Conservation (phyloP, 2,888 invertebrate genomes). For the Leucophenga maculata region DNA sequence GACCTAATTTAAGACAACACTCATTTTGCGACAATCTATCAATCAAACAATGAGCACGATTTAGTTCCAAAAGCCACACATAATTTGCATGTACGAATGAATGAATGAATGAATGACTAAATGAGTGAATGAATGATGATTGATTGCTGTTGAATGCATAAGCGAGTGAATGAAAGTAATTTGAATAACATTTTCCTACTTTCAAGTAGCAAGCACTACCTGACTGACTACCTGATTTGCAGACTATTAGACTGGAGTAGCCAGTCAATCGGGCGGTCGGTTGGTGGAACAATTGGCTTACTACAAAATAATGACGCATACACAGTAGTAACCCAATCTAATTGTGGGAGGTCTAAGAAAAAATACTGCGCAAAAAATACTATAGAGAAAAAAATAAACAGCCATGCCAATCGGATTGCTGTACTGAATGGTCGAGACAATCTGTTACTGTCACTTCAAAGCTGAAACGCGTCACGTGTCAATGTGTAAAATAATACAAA, state of each 20-base stretch:
- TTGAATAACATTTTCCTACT: slow-evolving; percentile 50
- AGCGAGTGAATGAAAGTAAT: slow-evolving; percentile 53
- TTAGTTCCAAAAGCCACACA: neutral
- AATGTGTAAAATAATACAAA: too few relatives aligned
- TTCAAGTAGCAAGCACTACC: neutral
- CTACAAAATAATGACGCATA: neutral
- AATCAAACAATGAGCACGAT: too few relatives aligned
- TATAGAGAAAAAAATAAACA: too few relatives aligned
- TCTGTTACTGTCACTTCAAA: too few relatives aligned
- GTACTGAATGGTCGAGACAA: too few relatives aligned
- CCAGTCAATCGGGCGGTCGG: slow-evolving; percentile 31
- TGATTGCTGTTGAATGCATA: neutral
- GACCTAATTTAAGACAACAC: neutral
- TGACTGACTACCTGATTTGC: neutral
- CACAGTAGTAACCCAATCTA: too few relatives aligned
- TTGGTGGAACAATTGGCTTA: slow-evolving; percentile 21
- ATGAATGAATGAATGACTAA: slow-evolving; percentile 4
- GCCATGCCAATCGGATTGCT: too few relatives aligned
- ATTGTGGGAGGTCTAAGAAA: too few relatives aligned
- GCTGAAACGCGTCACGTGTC: too few relatives aligned
- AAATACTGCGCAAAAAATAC: too few relatives aligned
- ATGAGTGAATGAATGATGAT: too few relatives aligned
- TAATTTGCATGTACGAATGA: slow-evolving; percentile 24
- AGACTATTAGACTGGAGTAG: neutral
- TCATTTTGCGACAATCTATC: neutral